Base-by-base conservation (phyloP, 2,113 vertebrate species). In the Astur gentilis region DNA sequence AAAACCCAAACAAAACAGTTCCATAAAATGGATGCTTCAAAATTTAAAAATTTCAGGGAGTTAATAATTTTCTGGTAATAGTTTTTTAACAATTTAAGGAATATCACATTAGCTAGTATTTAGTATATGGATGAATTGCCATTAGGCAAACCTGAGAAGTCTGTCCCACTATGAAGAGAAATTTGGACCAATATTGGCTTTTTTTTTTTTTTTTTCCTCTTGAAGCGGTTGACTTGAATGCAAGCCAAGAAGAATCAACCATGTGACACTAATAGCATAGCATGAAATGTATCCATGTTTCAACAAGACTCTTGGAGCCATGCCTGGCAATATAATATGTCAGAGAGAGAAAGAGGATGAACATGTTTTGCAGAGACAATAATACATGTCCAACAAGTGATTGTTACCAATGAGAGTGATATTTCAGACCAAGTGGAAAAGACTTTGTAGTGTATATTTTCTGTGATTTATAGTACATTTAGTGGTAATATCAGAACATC, bases 251-350 rank as follows among this genome's bases (percentile, higher is more conserved):
- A 90, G 66, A 62, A 88, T 93, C 90, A 94, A 50, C 60, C 67
- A 72, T 64, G 89, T 71, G 77, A 83, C 52, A 91, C 83, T 64
- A 96, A 91, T 66, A 78, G 83, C 83, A 58, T 60, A 88, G 72
- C 73, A 90, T 78, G 91, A 89, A 94, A 95, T 82, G 81, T 61
- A 65, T 64, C 84, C 70, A 19, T 96, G 77, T 91, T 96, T 93
- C 90, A 93, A 47, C 81, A 91, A 82, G 78, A 49, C n/a, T 90
- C 36, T 94, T 96, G 93, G 88, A 95, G 27, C 61, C 79, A 27
- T 95, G 93, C 89, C 84, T 90, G 26, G 34, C 32, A 60, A 71
- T 82, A n/a, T 58, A 58, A 78, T 42, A 49, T 65, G 45, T 52
- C 67, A 92, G 58, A 81, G 66, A 70, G 36, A 34, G 29, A 94